Evolutionary conservation across 2,797 vertebrate species (phyloP), one percentile per base, ranked within the genome.

Genomic region (Bucorvus abyssinicus): DNA sequence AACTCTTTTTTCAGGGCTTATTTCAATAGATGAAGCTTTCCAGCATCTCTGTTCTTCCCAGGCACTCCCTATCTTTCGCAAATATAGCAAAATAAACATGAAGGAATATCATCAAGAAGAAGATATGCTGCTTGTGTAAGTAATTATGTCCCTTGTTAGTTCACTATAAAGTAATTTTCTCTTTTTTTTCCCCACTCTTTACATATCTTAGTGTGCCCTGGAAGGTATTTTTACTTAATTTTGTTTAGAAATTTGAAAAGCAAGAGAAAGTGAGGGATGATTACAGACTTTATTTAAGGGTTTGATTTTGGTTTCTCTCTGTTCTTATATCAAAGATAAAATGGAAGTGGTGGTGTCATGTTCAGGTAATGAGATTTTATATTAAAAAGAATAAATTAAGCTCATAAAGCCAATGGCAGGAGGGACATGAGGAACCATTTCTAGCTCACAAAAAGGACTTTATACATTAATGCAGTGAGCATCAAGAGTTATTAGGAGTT

Each of bases 281-380:
- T 98, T 98, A 98, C 98, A 99, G 99, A 98, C 98, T 99, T 99
- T 99, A 99, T 99, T 99, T 98, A 99, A 99, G 98, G 98, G 98
- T 98, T 98, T 99, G 98, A 99, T 99, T 99, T 99, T 99, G 98
- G 99, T 99, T 99, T 99, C 99, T 98, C 98, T 99, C 99, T 99
- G 99, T 99, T 99, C 99, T 99, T 98, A 99, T 99, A 99, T 99
- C 99, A 99, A 98, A 98, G 97, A 97, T 98, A 97, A 98, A 98
- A 98, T 98, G 98, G 98, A 98, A 98, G 97, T 97, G 98, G 98
- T 98, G 97, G 97, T 98, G 98, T 97, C 98, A 98, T 98, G 98
- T 98, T 98, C 98, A 98, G 98, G 98, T 99, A 99, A 99, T 98
- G 98, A 99, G 99, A 99, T 99, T 98, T 98, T 98, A 98, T 98